These are phyloP conservation scores for Hymenochirus boettgeri DNA, from an alignment of 2,113 vertebrate species.

Conservation along the genomic window DNA sequence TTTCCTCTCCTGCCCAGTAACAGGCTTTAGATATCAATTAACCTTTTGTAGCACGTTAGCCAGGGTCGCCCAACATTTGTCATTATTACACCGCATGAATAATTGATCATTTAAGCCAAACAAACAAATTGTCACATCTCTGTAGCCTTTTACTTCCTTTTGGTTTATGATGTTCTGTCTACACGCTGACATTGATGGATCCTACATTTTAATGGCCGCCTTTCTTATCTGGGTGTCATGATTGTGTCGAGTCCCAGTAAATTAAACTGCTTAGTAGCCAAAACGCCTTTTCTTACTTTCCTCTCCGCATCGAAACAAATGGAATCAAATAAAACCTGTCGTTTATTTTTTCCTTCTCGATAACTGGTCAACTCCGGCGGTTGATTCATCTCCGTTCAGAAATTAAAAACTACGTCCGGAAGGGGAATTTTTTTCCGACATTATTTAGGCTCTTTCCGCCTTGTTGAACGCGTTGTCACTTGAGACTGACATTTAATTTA, in stretches of 20 bases:
- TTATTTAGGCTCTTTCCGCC: conserved; percentile 54
- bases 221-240: conserved; percentile 12
- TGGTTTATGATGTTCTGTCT: conserved; percentile 14
- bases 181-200: conserved; percentile 33
- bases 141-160: conserved; percentile 41
- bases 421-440: conserved; percentile 55
- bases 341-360: too few relatives aligned
- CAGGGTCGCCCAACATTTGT: conserved; percentile 44
- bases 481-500: conserved; percentile 52
- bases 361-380: conserved; percentile 44
- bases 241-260: conserved; percentile 1
- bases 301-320: neutral
- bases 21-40: conserved; percentile 57
- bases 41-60: conserved; percentile 53
- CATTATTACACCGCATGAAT: conserved; percentile 54
- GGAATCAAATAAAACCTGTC: conserved; percentile 11
- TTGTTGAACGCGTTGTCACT: conserved; percentile 54
- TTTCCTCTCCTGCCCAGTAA: conserved; percentile 47
- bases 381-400: conserved; percentile 48
- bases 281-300: conserved; percentile 21
- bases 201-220: conserved; percentile 25
- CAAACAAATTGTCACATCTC: conserved; percentile 18
- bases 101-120: conserved; percentile 57
- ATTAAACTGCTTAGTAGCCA: conserved; percentile 34
- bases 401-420: conserved; percentile 56